A percentile compares a stretch with the other conserved stretches of the same genome.
Evolutionary conservation across 1,140 invertebrate genomes (phyloP).

Genomic region (Rhizoglyphus robini): DNA sequence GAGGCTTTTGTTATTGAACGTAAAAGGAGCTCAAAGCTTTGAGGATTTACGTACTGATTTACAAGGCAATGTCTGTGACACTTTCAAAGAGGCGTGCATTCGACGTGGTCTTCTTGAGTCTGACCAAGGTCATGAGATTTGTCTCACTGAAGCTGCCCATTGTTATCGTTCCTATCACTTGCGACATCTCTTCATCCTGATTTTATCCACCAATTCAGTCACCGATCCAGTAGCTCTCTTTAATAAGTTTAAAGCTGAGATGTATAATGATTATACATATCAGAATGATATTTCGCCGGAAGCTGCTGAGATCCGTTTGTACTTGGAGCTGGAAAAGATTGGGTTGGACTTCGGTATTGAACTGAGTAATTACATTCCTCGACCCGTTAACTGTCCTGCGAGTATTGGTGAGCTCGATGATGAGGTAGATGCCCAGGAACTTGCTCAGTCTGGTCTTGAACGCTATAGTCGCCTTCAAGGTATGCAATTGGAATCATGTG

Average conservation of each 20-base stretch:
- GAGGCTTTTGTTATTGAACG: neutral
- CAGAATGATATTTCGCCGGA: no score
- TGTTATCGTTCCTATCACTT: neutral
- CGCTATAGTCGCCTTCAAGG: no score
- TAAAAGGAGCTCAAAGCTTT: neutral
- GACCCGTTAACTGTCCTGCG: no score
- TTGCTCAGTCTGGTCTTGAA: no score
- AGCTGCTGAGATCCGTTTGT: no score
- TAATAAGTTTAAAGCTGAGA: neutral
- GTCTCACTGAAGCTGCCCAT: neutral
- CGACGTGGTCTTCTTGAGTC: neutral
- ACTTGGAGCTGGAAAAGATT: no score
- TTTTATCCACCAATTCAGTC: neutral
- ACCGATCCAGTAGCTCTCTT: neutral
- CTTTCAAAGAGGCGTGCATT: neutral
- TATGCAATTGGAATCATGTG: neutral
- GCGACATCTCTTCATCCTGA: neutral
- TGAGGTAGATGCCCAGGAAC: no score
- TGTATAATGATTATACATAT: no score
- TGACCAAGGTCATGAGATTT: neutral
- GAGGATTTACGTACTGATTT: neutral
- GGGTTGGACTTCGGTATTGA: no score
- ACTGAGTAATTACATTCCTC: no score
- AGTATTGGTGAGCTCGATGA: no score
- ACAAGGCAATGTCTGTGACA: neutral